Base-by-base conservation (phyloP, 2,113 vertebrate species). In the Rhinogobius similis region DNA sequence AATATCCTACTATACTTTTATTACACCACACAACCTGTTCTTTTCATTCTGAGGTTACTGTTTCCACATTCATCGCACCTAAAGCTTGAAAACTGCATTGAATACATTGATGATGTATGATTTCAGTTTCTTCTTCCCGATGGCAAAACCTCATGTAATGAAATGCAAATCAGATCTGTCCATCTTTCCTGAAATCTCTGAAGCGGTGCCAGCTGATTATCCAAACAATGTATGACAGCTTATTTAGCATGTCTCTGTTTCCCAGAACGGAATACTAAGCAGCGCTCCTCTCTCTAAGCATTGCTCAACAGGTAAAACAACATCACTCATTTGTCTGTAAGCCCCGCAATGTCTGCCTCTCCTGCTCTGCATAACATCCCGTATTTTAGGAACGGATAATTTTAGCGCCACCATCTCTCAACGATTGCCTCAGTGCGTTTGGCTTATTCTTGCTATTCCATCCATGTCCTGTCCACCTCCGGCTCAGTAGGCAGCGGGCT, bases 271-370 rank as follows among this genome's bases (percentile, higher is more conserved):
- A 67, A 72, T 79, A 62, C 82, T 46, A 39, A 77, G 38, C 64
- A 46, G 43, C 21, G 32, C 53, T 62, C 43, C 66, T 71, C 44
- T 32, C 66, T 73, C 44, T 24, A 68, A 81, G 65, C 65, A 38
- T 67, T 64, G 32, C 70, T 65, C 70, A 70, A 63, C 77, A 73
- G 67, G 67, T 78, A 83, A 77, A 76, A 77, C 55, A 78, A 72
- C 81, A 76, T 68, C 64, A 43, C 67, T 88, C 82, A 89, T 88
- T 84, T 82, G 65, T 68, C 81, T 73, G 48, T 55, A 61, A 67
- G 68, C 65, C 38, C 56, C 16, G 43, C 44, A 78, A 81, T 12
- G 4, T 24, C 50, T 44, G 72, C 75, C 64, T 77, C 75, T 70
- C 62, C 10, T 1, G 44, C 41, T 65, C 68, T 66, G 62, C 26